phyloP scores from a whole-genome alignment of 2,888 invertebrate species.

The Drosophila monieri region DNA sequence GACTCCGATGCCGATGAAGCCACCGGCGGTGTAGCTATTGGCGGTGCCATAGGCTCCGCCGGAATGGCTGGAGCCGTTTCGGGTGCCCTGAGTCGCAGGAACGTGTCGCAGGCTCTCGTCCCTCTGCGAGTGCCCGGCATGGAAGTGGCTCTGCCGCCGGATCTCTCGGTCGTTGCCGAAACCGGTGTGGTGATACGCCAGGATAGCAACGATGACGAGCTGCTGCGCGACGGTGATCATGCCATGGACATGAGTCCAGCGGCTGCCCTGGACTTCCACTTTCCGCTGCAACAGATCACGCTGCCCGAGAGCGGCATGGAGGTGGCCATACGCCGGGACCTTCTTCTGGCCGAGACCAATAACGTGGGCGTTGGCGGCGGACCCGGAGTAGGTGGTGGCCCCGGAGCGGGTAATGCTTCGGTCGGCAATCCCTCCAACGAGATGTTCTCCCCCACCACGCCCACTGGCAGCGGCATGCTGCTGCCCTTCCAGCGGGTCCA shows the following conservation, averaged over 20 bases:
- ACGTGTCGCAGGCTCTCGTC: conserved; percentile 71
- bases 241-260: conserved; percentile 75
- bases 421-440: conserved; percentile 67
- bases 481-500: conserved; percentile 84
- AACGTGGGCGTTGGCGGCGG: conserved; percentile 42
- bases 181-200: conserved; percentile 81
- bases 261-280: conserved; percentile 75
- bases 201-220: conserved; percentile 80
- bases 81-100: conserved; percentile 55
- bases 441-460: conserved; percentile 82
- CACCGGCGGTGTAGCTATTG: conserved; percentile 40
- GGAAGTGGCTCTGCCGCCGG: conserved; percentile 84
- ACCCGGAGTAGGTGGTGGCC: conserved; percentile 14
- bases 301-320: conserved; percentile 83
- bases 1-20: conserved; percentile 55
- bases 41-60: conserved; percentile 17
- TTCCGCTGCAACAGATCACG: conserved; percentile 81
- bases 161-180: conserved; percentile 84
- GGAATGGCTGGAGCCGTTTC: conserved; percentile 16
- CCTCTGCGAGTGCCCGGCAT: conserved; percentile 77
- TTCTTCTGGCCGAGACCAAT: conserved; percentile 69
- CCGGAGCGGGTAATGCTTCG: conserved; percentile 22
- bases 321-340: conserved; percentile 82
- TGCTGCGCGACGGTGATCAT: conserved; percentile 69
- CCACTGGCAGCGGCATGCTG: conserved; percentile 80